phyloP scores from a whole-genome alignment of 2,888 invertebrate species.

The Cantharis flavilabris region DNA sequence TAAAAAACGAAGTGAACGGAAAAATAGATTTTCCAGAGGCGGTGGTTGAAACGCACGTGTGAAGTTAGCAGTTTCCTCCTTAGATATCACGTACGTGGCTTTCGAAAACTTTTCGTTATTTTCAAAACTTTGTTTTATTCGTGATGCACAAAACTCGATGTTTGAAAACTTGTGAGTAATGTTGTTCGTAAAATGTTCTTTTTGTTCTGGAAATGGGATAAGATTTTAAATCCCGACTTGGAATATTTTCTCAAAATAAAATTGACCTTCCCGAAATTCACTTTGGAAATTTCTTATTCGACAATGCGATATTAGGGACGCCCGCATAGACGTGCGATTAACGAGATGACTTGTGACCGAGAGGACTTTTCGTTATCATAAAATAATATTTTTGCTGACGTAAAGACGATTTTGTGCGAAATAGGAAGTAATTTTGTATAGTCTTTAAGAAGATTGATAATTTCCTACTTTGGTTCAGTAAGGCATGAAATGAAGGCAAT shows the following conservation, averaged over 20 bases:
- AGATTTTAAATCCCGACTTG: neutral
- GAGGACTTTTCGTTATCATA: neutral
- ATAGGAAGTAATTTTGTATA: slow-evolving; percentile 23
- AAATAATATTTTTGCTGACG: neutral
- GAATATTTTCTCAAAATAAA: neutral
- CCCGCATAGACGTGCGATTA: too few species aligned
- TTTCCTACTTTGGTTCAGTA: slow-evolving; percentile 35
- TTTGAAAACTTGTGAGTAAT: slow-evolving; percentile 32
- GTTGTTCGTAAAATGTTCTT: slow-evolving; percentile 25
- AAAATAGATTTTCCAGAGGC: slow-evolving; percentile 39
- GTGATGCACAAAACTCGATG: slow-evolving; percentile 31
- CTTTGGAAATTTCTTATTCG: neutral
- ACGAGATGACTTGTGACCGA: too few species aligned
- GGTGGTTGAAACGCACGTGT: slow-evolving; percentile 41
- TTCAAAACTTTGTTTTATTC: slow-evolving; percentile 40
- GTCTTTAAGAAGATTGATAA: slow-evolving; percentile 37
- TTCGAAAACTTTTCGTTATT: slow-evolving; percentile 41
- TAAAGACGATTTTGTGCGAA: neutral
- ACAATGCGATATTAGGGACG: too few species aligned
- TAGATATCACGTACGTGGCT: slow-evolving; percentile 43
- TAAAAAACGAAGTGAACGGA: too few species aligned
- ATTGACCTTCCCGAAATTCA: neutral
- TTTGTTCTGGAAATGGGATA: neutral
- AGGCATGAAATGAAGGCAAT: slow-evolving; percentile 39
- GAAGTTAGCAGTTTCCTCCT: slow-evolving; percentile 44